Evolutionary conservation across 2,888 invertebrate genomes (phyloP), one percentile per base, ranked within the genome.

Genomic region (Helleia helle): DNA sequence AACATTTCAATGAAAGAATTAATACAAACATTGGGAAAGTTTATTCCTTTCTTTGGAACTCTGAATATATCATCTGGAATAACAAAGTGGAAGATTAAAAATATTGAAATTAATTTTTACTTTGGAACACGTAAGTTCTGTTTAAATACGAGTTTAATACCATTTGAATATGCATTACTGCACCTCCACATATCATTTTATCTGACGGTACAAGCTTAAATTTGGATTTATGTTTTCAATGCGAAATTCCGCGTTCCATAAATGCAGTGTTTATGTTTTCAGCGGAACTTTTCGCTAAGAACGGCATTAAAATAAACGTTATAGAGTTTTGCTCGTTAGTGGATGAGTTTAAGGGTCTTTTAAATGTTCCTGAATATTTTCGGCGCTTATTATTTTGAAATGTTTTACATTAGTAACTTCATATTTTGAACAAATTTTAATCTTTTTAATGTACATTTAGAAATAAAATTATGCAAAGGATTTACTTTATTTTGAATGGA

Each of bases 191-290:
- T 50, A 49, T 48, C 50, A 47, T 49, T 51, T 52, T 47, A 51
- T 52, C 50, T 43, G 36, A 24, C 14, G 30, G 24, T 45, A 45
- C 48, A 46, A 51, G 51, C 47, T 52, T 48, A 49, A 50, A 49
- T 49, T 40, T 36, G 42, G 50, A 54, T 54, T 49, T 52, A 54
- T 54, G 49, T 49, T 45, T 50, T 49, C 52, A 49, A 48, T 48
- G 46, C 45, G 31, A 26, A 27, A 44, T 40, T 45, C 45, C 49
- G 41, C 44, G 47, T 49, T 48, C 48, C 39, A 39, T 12, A 29
- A 38, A 31, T 9, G 31, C 34, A 34, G 31, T 31, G 17, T 31
- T 31, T 27, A 29, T 29, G 28, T 29, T 29, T 29, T 18, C 22
- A n/a, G 15, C 15, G 8, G 34, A 34, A 34, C 12, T 22, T 22